phyloP scores from a whole-genome alignment of 2,888 invertebrate species.

The Crioceris asparagi region DNA sequence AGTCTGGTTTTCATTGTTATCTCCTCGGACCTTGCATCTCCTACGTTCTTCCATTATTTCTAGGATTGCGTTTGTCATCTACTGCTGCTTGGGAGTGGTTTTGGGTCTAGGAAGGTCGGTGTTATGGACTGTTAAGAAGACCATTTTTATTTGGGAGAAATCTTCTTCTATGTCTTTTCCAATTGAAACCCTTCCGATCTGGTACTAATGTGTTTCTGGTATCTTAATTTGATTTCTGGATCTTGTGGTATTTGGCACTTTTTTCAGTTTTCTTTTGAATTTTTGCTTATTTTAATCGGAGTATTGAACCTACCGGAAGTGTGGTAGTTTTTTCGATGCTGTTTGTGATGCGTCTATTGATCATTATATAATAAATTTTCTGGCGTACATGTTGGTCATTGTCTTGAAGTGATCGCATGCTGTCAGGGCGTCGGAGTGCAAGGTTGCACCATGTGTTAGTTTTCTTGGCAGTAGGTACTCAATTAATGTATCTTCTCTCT shows the following conservation, averaged over 20 bases:
- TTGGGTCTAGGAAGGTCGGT: background rate
- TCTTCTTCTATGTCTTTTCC: background rate
- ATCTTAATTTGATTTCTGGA: background rate
- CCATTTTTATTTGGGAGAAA: background rate
- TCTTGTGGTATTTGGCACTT: background rate
- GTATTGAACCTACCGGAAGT: background rate
- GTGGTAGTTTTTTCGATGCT: constrained; percentile 2
- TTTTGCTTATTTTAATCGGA: background rate
- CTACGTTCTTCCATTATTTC: background rate
- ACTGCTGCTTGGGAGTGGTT: background rate
- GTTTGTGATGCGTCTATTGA: background rate
- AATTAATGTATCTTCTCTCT: background rate
- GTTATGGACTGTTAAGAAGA: constrained; percentile 1
- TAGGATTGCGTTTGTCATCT: background rate
- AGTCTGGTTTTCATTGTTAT: background rate
- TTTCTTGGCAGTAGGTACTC: background rate
- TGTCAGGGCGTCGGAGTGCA: too few species aligned
- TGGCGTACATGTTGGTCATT: too few species aligned
- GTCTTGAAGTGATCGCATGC: too few species aligned
- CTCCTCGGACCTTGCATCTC: constrained; percentile 1
- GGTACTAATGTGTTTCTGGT: background rate
- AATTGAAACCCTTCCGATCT: constrained; percentile 2
- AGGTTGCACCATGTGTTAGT: too few species aligned
- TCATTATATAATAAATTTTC: too few species aligned
- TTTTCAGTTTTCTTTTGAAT: background rate